Evolutionary conservation across 2,888 invertebrate genomes (phyloP).

Genomic region (Panopea generosa): DNA sequence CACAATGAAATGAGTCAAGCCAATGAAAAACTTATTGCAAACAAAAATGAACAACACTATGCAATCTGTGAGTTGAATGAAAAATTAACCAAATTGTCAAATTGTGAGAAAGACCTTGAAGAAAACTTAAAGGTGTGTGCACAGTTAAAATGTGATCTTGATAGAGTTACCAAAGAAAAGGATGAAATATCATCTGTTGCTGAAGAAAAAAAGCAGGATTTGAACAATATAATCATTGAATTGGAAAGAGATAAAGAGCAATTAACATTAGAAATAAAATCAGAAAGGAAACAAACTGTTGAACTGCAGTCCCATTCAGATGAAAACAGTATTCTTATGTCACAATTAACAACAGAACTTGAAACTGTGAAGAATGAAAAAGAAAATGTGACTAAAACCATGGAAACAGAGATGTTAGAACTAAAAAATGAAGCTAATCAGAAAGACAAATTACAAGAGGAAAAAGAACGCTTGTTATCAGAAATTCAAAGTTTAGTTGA

Average conservation of each 20-base stretch:
- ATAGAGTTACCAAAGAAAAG: conserved; percentile 7
- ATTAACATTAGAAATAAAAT: conserved; percentile 6
- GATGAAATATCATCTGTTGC: conserved; percentile 11
- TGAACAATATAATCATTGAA: conserved; percentile 8
- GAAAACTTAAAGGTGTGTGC: not conserved
- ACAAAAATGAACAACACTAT: not conserved
- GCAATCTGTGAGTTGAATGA: conserved; percentile 16
- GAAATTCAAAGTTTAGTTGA: not conserved
- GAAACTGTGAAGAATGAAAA: conserved; percentile 6
- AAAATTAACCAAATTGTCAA: conserved; percentile 7
- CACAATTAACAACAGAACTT: not conserved
- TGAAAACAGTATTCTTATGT: not conserved
- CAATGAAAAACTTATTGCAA: conserved; percentile 1
- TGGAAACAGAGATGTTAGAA: not conserved
- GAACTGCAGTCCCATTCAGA: not conserved
- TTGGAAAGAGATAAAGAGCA: conserved; percentile 42
- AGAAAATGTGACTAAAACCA: not conserved
- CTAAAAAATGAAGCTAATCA: not conserved
- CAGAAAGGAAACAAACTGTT: not conserved
- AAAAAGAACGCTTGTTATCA: not conserved
- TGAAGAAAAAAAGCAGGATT: conserved; percentile 24
- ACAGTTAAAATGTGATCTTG: conserved; percentile 11
- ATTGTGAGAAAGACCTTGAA: not conserved
- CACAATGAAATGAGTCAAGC: not conserved
- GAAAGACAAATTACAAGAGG: not conserved